Conservation (phyloP, 2,888 invertebrate species). For the Siphonodentalium dalli region DNA sequence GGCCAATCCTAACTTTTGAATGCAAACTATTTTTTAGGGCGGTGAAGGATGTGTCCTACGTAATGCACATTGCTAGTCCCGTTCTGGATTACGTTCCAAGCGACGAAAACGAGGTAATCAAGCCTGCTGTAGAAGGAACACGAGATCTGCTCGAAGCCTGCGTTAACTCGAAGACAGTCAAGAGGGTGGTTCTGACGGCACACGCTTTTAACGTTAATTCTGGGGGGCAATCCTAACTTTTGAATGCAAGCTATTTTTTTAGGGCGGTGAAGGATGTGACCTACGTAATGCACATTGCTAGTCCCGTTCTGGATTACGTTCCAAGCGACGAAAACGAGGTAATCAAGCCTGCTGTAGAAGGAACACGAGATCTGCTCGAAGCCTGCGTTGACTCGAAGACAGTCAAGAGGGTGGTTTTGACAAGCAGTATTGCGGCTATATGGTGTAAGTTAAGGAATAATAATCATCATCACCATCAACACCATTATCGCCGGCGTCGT, state of each 20-base stretch:
- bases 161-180: too few relatives aligned
- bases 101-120: conserved; percentile 58
- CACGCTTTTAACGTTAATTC: too few relatives aligned
- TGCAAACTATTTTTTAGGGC: too few relatives aligned
- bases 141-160: too few relatives aligned
- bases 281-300: conserved; percentile 65
- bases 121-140: conserved; percentile 66
- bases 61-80: conserved; percentile 65
- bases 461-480: too few relatives aligned
- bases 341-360: conserved; percentile 65
- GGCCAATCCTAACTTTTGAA: too few relatives aligned
- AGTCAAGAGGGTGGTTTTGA: conserved; percentile 67
- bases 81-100: conserved; percentile 51
- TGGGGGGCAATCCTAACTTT: too few relatives aligned
- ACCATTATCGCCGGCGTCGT: too few relatives aligned
- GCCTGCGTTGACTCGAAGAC: conserved; percentile 59
- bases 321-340: conserved; percentile 58
- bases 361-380: conserved; percentile 64
- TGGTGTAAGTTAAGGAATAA: conserved; percentile 32
- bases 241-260: background rate
- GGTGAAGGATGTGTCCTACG: conserved; percentile 60
- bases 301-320: conserved; percentile 56
- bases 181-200: too few relatives aligned
- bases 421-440: conserved; percentile 65
- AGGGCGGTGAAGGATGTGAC: conserved; percentile 61